Evolutionary conservation across 2,888 invertebrate species (phyloP).

Genomic region (Branchipolynoe longqiensis): DNA sequence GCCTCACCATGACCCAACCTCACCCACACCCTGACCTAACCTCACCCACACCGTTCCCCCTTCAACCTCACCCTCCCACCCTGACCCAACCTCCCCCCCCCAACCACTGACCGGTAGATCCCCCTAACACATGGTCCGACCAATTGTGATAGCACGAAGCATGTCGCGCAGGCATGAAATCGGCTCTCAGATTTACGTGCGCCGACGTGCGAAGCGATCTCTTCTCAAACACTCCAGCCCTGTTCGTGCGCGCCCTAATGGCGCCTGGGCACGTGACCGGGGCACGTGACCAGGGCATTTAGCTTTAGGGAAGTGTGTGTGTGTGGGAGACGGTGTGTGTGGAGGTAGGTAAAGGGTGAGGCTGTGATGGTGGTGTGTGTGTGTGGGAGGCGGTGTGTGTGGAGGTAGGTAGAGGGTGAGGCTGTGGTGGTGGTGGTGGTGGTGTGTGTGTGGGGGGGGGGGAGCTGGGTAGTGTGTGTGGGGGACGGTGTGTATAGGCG

Average conservation of each 20-base stretch:
- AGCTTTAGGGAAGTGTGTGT: not conserved
- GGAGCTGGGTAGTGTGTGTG: not conserved
- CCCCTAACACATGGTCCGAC: no score
- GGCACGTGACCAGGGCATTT: slow-evolving; percentile 10
- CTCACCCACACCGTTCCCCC: no score
- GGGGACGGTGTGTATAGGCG: no score
- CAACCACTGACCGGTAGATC: no score
- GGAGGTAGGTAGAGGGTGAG: not conserved
- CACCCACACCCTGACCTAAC: no score
- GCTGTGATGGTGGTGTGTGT: not conserved
- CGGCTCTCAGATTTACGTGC: not conserved
- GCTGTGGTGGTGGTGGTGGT: not conserved
- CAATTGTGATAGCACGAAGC: slow-evolving; percentile 17
- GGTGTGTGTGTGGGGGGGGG: not conserved
- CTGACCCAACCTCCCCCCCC: no score
- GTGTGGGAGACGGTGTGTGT: not conserved
- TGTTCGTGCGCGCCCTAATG: slow-evolving; percentile 31
- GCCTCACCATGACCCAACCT: no score
- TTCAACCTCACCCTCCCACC: no score
- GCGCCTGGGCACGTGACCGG: not conserved
- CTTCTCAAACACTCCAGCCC: slow-evolving; percentile 26
- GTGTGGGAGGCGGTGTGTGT: not conserved
- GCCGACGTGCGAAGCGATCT: slow-evolving; percentile 45
- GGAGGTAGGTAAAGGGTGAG: not conserved
- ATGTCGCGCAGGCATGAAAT: slow-evolving; percentile 21